Evolutionary conservation across 2,888 invertebrate species (phyloP).

Genomic region (Lasioglossum morio): DNA sequence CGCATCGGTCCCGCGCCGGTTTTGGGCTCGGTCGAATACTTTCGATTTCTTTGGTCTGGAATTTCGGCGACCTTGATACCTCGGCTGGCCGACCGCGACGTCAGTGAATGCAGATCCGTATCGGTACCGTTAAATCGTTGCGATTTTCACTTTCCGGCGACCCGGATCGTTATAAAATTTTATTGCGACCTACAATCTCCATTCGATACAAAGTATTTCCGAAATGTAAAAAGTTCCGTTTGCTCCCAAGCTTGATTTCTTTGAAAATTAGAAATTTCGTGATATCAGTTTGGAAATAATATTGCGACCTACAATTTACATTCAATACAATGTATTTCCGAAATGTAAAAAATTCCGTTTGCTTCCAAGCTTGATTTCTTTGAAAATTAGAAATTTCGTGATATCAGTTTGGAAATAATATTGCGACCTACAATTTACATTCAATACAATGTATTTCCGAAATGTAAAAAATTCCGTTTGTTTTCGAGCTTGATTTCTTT

Average conservation of each 20-base stretch:
- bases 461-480: too few species aligned
- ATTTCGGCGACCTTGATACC: constrained; percentile 32
- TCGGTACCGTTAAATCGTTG: not conserved
- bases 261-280: too few species aligned
- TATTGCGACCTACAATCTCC: not conserved
- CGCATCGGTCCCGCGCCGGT: not conserved
- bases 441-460: too few species aligned
- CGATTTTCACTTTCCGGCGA: constrained; percentile 1
- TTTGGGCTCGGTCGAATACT: not conserved
- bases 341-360: too few species aligned
- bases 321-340: not conserved
- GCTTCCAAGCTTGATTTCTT: too few species aligned
- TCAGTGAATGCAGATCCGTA: constrained; percentile 12
- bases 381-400: too few species aligned
- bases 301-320: not conserved
- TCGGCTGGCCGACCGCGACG: not conserved
- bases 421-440: too few species aligned
- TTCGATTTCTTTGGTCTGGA: constrained; percentile 16
- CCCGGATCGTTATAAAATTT: not conserved
- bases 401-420: too few species aligned
- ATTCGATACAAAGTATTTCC: not conserved
- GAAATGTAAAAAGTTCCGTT: too few species aligned
- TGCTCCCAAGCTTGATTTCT: too few species aligned
- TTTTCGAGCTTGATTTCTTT: too few species aligned
- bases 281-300: too few species aligned